Base-by-base conservation (phyloP, 2,888 invertebrate species). In the Gortyna flavago region DNA sequence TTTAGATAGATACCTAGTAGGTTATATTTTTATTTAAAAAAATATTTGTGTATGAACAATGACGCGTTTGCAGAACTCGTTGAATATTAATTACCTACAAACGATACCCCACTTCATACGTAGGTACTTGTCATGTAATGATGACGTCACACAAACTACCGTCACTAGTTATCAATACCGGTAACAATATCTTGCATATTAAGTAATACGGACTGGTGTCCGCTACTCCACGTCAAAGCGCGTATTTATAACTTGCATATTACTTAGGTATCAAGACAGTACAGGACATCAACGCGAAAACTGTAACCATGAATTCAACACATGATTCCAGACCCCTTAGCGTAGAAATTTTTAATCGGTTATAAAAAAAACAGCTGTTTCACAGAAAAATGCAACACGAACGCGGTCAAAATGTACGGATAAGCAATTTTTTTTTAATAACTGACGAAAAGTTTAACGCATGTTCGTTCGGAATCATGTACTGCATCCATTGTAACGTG, bases 31-130 rank as follows among this genome's bases (percentile, higher is more conserved):
- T n/a, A n/a, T n/a, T n/a, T n/a, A 69, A 61, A 35, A 44, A 54
- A 44, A 64, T 57, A 32, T 16, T 35, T 2, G 18, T 48, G 35
- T 81, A 6, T 21, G 72, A 59, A 38, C 7, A 77, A 69, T 77
- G 59, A 70, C 79, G 79, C 16, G 51, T 44, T 83, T 61, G 38
- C 44, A 70, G 29, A 69, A 78, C 41, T 66, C 41, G n/a, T 61
- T 79, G 69, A 44, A 78, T 83, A 83, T 83, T 66, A 79, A 79
- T 80, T 77, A 65, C 41, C 48, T 69, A 69, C 57, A n/a, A 35
- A 54, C 29, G 35, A 66, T 48, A 83, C 44, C 54, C 38, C 21
- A 51, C 48, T 66, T 25, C 29, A 29, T 64, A 48, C 48, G 6
- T 41, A 65, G 8, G 21, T 57, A 57, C 21, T 57, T 48, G n/a